Percentiles rank a stretch among this genome's conserved stretches.
These are phyloP conservation scores for Scaptomyza polygonia DNA, from an alignment of 2,888 invertebrate genomes.

Conservation along the genomic window DNA sequence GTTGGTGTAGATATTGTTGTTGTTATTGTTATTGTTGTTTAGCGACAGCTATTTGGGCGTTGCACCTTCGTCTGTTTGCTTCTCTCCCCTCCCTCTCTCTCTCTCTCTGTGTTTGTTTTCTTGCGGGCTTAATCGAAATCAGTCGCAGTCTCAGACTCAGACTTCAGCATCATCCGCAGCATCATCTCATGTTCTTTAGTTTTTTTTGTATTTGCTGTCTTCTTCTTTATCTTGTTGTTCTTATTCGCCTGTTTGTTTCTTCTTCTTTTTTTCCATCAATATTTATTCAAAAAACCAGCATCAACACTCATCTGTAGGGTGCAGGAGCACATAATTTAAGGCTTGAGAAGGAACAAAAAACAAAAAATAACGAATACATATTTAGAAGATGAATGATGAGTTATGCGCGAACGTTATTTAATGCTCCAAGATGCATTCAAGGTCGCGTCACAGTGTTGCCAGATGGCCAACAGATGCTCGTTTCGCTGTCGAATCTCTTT, in stretches of 20 bases:
- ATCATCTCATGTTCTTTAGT: constrained; percentile 18
- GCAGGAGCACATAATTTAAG: constrained; percentile 56
- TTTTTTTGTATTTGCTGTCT: not conserved
- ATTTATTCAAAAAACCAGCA: constrained; percentile 47
- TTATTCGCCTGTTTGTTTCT: constrained; percentile 1
- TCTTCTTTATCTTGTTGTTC: constrained; percentile 1
- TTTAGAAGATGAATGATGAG: constrained; percentile 20
- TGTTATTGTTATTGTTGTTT: constrained; percentile 23
- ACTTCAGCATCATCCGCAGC: constrained; percentile 4
- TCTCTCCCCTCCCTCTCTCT: not conserved
- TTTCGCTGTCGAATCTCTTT: not conserved
- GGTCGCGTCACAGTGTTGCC: constrained; percentile 50
- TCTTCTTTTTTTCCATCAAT: constrained; percentile 29
- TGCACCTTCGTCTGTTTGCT: constrained; percentile 51
- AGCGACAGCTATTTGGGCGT: constrained; percentile 63
- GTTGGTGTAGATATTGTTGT: not conserved
- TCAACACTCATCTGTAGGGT: constrained; percentile 28
- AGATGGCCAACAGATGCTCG: constrained; percentile 45
- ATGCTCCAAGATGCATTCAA: constrained; percentile 33
- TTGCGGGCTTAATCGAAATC: not conserved
- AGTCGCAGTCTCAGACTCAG: constrained; percentile 3
- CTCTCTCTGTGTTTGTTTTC: not conserved
- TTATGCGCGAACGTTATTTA: constrained; percentile 28
- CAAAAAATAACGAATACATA: not conserved
- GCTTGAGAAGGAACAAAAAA: constrained; percentile 14